Base-by-base conservation (phyloP, 2,797 vertebrate genomes). In the Megaceryle alcyon region DNA sequence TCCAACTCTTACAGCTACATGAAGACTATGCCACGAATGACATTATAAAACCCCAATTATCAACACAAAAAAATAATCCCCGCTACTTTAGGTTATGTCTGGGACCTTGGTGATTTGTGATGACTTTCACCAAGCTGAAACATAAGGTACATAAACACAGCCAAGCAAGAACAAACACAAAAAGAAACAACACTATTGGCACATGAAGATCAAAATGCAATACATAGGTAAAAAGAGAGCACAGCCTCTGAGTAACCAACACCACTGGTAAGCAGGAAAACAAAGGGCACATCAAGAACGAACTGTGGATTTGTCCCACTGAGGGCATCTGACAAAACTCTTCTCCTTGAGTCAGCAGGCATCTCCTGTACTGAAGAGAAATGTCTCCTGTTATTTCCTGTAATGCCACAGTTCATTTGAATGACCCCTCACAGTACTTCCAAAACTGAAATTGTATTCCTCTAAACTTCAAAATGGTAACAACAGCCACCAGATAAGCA, bases 361-460 rank as follows among this genome's bases (percentile, higher is more conserved):
- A 72, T 37, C 7, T 7, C 22, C 28, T 53, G 37, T 0, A 0
- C 43, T n/a, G 31, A 20, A 84, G 31, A 65, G 28, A 61, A 37
- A 72, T 7, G 26, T 86, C 83, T 93, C 80, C 44, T 64, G 9
- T 41, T 69, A 61, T 14, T 26, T 88, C 29, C 28, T 68, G 0
- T 19, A 83, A 43, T 31, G 56, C 28, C 44, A 64, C 21, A 46
- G 41, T 12, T 23, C 3, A 2, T 39, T 33, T 23, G n/a, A 90
- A 86, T 41, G 49, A 86, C 8, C 10, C 41, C 21, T 88, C 44
- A 22, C 19, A 35, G 49, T 81, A 59, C 65, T 90, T 66, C 48
- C 51, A 68, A 70, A 60, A 78, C 16, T 41, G 9, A 88, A 84
- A 81, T 0, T 10, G 3, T 7, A 29, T 61, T 77, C 77, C 43